Percentiles rank a stretch among this genome's conserved stretches.
These are phyloP conservation scores for Leptinotarsa defecta DNA, from an alignment of 1,140 invertebrate species.

Conservation along the genomic window DNA sequence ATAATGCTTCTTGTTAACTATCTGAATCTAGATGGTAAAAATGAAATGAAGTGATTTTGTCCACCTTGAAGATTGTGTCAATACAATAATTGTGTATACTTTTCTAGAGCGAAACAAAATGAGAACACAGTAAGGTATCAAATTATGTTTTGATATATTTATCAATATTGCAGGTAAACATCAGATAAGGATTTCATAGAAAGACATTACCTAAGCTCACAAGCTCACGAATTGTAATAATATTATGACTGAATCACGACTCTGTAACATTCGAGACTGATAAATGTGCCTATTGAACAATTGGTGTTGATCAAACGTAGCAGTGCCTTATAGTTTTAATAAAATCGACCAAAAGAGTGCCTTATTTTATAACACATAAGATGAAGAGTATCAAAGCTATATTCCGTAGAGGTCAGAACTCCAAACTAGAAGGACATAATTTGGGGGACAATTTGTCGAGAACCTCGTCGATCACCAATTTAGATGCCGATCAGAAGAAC, in stretches of 20 bases:
- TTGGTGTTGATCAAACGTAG: background rate
- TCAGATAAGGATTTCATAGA: background rate
- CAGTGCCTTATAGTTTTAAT: constrained; percentile 6
- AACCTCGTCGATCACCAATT: constrained; percentile 51
- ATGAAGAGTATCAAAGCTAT: constrained; percentile 56
- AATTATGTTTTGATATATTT: background rate
- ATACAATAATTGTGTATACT: background rate
- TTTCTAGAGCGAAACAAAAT: background rate
- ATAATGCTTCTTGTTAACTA: too few species aligned
- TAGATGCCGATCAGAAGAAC: constrained; percentile 41
- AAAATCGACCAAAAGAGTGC: constrained; percentile 19
- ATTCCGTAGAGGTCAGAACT: constrained; percentile 52
- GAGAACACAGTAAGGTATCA: background rate
- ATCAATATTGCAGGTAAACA: constrained; percentile 6
- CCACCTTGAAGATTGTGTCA: too few species aligned
- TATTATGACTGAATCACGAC: background rate
- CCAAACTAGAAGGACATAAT: constrained; percentile 39
- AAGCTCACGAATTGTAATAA: background rate
- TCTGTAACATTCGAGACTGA: constrained; percentile 5
- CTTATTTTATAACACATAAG: constrained; percentile 22
- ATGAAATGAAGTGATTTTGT: too few species aligned
- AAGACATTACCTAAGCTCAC: background rate
- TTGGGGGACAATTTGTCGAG: constrained; percentile 50
- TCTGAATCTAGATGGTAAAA: too few species aligned
- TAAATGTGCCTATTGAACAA: background rate